A percentile compares a stretch with the other conserved stretches of the same genome.
phyloP scores from a whole-genome alignment of 2,888 invertebrate genomes.

The Invenusta paracnida region DNA sequence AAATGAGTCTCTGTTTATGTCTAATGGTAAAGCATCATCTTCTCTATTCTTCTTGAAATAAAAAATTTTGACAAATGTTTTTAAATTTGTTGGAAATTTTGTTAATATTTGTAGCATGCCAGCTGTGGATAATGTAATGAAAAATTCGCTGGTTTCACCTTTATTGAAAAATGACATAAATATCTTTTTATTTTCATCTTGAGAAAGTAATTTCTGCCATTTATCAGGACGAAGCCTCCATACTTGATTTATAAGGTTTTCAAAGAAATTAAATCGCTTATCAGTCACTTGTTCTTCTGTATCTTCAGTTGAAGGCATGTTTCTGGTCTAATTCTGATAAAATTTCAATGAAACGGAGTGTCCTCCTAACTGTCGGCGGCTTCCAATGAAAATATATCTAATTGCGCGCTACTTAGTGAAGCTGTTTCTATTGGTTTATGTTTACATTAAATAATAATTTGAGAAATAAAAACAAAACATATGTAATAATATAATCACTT shows the following conservation, averaged over 20 bases:
- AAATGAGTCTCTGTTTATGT: neutral
- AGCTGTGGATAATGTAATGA: neutral
- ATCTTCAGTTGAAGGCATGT: neutral
- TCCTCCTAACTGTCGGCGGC: too few relatives aligned
- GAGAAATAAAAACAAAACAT: too few relatives aligned
- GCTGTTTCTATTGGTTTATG: neutral
- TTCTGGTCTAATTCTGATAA: neutral
- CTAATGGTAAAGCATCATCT: neutral
- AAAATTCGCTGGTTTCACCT: neutral
- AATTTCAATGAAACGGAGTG: neutral
- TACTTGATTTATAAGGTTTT: constrained; percentile 20
- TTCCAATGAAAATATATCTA: too few relatives aligned
- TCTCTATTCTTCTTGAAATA: constrained; percentile 72
- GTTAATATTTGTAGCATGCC: constrained; percentile 70
- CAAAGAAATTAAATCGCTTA: constrained; percentile 30
- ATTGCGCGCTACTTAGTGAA: neutral
- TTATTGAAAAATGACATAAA: constrained; percentile 20
- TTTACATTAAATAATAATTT: too few relatives aligned
- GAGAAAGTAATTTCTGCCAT: constrained; percentile 70
- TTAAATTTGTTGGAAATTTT: constrained; percentile 72
- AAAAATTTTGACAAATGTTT: constrained; percentile 47
- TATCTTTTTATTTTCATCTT: constrained; percentile 32
- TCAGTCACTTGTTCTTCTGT: constrained; percentile 31
- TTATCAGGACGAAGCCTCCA: constrained; percentile 68
- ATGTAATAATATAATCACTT: too few relatives aligned